Evolutionary conservation across 2,888 invertebrate species (phyloP).

Genomic region (Amphipoea lucens): DNA sequence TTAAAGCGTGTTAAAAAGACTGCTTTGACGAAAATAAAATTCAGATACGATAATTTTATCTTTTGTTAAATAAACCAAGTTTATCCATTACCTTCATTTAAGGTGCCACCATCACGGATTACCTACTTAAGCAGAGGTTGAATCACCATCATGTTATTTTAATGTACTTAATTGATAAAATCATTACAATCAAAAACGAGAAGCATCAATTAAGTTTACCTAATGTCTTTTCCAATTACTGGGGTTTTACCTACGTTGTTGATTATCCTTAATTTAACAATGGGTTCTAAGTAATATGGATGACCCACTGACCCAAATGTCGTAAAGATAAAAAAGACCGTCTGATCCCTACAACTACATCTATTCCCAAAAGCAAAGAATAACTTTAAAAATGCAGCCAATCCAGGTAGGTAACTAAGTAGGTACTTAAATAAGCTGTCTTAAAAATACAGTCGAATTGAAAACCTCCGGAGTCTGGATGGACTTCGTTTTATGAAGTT

Average conservation of each 20-base stretch:
- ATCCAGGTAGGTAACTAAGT: too few relatives aligned
- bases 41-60: not conserved
- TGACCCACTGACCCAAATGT: too few relatives aligned
- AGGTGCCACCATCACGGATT: conserved; percentile 3
- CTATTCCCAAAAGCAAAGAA: too few relatives aligned
- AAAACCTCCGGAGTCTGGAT: too few relatives aligned
- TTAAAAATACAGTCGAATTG: too few relatives aligned
- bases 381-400: too few relatives aligned
- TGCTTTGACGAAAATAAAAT: not conserved
- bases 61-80: not conserved
- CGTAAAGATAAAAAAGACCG: too few relatives aligned
- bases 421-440: too few relatives aligned
- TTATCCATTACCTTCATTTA: not conserved
- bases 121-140: not conserved
- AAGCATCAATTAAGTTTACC: conserved; percentile 16
- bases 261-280: conserved; percentile 50
- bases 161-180: conserved; percentile 46
- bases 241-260: conserved; percentile 20
- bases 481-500: too few relatives aligned
- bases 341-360: too few relatives aligned
- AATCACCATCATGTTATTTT: conserved; percentile 26
- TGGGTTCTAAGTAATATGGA: conserved; percentile 21
- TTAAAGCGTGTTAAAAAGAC: not conserved
- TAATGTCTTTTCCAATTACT: conserved; percentile 39
- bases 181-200: conserved; percentile 31